Evolutionary conservation across 2,797 vertebrate genomes (phyloP).

Genomic region (Kryptolebias ocellatus): DNA sequence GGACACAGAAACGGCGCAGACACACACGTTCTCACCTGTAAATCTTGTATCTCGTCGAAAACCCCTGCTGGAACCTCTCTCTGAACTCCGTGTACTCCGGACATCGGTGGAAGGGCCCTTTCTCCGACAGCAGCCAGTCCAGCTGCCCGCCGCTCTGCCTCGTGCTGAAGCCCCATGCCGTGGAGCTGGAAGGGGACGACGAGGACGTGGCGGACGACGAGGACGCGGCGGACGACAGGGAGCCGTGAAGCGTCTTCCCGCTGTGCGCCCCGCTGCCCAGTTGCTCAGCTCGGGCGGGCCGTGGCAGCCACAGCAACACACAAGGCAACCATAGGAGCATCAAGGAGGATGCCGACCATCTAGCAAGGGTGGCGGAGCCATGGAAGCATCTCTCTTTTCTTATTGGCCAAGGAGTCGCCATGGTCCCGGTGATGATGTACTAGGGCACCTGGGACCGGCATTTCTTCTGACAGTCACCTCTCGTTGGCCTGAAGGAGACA

Average conservation of each 20-base stretch:
- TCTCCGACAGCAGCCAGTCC: slow-evolving; percentile 96
- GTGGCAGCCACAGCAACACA: slow-evolving; percentile 82
- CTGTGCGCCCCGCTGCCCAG: slow-evolving; percentile 69
- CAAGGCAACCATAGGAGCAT: slow-evolving; percentile 89
- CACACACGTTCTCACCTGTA: slow-evolving; percentile 87
- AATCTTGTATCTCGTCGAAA: slow-evolving; percentile 98
- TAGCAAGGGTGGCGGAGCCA: slow-evolving; percentile 84
- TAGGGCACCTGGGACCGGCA: slow-evolving; percentile 89
- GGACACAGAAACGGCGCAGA: neutral
- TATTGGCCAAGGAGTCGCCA: slow-evolving; percentile 88
- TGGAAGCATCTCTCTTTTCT: slow-evolving; percentile 83
- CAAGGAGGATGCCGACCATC: slow-evolving; percentile 84
- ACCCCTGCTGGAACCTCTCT: slow-evolving; percentile 94
- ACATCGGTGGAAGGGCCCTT: slow-evolving; percentile 94
- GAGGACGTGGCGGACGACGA: slow-evolving; percentile 65
- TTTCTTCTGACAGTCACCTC: slow-evolving; percentile 90
- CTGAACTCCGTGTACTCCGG: slow-evolving; percentile 95
- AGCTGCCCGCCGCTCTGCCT: slow-evolving; percentile 83
- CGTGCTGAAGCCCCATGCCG: slow-evolving; percentile 69
- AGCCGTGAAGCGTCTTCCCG: slow-evolving; percentile 80
- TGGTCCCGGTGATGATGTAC: slow-evolving; percentile 88
- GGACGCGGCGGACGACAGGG: slow-evolving; percentile 64
- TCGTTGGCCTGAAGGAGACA: slow-evolving; percentile 65
- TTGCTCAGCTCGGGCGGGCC: slow-evolving; percentile 70
- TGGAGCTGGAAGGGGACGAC: slow-evolving; percentile 62